phyloP scores from a whole-genome alignment of 2,113 vertebrate genomes.

The Labeo catla region DNA sequence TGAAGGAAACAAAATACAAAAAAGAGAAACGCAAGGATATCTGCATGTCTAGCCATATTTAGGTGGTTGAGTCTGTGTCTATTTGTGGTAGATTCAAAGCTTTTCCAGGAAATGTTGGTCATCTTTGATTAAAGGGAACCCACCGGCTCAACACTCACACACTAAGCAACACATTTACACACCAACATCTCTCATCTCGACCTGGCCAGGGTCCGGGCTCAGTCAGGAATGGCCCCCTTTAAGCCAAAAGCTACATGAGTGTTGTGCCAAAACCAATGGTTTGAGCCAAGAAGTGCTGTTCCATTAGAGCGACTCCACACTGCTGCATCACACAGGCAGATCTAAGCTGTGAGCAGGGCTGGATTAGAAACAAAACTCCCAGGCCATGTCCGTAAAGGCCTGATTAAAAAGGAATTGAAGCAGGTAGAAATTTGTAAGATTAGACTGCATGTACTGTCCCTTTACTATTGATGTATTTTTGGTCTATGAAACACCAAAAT shows the following conservation, averaged over 20 bases:
- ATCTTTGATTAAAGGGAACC: slow-evolving; percentile 56
- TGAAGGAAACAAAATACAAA: not conserved
- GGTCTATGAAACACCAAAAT: no score
- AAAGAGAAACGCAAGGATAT: not conserved
- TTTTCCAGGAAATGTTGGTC: slow-evolving; percentile 45
- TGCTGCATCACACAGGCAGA: slow-evolving; percentile 41
- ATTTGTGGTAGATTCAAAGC: slow-evolving; percentile 37
- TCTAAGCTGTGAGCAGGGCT: slow-evolving; percentile 48
- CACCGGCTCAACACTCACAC: slow-evolving; percentile 36
- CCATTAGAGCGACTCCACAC: slow-evolving; percentile 49
- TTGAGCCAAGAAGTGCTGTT: slow-evolving; percentile 57
- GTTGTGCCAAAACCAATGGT: slow-evolving; percentile 56
- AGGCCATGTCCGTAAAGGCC: slow-evolving; percentile 31
- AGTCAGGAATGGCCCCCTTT: slow-evolving; percentile 40
- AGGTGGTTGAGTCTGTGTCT: slow-evolving; percentile 30
- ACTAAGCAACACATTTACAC: slow-evolving; percentile 31
- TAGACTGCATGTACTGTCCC: not conserved
- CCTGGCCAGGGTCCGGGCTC: slow-evolving; percentile 47
- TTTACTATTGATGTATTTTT: not conserved
- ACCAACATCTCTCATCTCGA: slow-evolving; percentile 45
- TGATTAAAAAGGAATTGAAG: slow-evolving; percentile 53
- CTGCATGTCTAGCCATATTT: slow-evolving; percentile 25
- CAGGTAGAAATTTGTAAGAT: not conserved
- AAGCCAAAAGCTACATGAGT: slow-evolving; percentile 49
- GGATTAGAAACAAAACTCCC: slow-evolving; percentile 25